A percentile compares a stretch with the other conserved stretches of the same genome.
These are phyloP conservation scores for Ptiloglossa arizonensis DNA, from an alignment of 1,140 invertebrate genomes.

Conservation along the genomic window DNA sequence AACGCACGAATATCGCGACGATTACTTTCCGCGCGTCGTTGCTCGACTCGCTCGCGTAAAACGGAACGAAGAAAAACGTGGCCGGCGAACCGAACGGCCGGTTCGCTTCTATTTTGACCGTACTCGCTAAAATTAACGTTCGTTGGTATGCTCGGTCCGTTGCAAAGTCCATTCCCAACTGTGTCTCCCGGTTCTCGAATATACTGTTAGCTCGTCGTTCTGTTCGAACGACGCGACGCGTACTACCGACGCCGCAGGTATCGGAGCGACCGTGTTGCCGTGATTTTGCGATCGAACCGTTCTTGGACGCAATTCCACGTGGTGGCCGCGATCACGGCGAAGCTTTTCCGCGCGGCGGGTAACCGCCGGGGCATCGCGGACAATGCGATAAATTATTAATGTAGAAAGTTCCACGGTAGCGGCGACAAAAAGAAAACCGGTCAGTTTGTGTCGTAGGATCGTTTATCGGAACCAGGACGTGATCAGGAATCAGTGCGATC, in stretches of 20 bases:
- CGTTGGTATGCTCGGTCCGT: constrained; percentile 6
- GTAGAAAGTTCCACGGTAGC: constrained; percentile 24
- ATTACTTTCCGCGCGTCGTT: no score
- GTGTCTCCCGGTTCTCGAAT: neutral
- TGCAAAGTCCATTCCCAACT: neutral
- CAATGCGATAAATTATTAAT: constrained; percentile 10
- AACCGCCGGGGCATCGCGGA: neutral
- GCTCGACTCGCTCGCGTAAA: no score
- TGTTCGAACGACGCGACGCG: neutral
- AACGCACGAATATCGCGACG: no score
- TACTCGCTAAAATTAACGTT: constrained; percentile 23
- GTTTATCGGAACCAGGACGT: constrained; percentile 63
- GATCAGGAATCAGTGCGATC: constrained; percentile 69
- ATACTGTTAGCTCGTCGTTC: constrained; percentile 22
- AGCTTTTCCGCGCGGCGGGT: neutral
- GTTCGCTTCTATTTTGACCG: neutral
- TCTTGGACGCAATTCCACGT: neutral
- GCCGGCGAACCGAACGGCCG: neutral
- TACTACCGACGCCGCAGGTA: neutral
- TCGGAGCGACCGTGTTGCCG: neutral
- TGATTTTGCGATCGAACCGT: neutral
- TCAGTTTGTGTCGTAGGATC: constrained; percentile 3
- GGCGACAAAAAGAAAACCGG: constrained; percentile 21
- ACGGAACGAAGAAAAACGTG: neutral
- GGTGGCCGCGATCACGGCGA: neutral